Evolutionary conservation across 2,113 vertebrate genomes (phyloP).

Genomic region (Gavia stellata): DNA sequence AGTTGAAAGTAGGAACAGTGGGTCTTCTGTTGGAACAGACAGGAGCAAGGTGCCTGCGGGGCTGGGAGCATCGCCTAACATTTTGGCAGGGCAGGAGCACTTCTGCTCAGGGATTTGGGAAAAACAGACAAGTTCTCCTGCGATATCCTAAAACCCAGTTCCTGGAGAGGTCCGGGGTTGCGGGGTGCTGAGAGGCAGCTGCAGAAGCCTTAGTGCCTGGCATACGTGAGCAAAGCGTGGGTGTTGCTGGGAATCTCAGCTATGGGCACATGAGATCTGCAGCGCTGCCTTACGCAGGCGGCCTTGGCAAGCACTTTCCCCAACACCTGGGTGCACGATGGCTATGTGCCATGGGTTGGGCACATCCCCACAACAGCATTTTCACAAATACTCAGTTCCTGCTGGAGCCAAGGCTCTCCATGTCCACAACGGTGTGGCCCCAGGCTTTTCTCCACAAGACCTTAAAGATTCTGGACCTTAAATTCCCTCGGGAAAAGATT

Average conservation of each 20-base stretch:
- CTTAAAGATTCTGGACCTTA: neutral
- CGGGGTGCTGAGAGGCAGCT: neutral
- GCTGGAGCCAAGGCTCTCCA: neutral
- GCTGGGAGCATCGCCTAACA: neutral
- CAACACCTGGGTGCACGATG: rapidly evolving
- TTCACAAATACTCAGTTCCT: neutral
- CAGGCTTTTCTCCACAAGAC: neutral
- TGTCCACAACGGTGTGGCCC: neutral
- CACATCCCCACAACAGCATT: neutral
- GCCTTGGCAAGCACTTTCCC: neutral
- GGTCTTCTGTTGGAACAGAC: neutral
- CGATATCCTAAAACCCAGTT: neutral
- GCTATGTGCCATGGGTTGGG: neutral
- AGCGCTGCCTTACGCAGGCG: neutral
- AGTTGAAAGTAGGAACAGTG: neutral
- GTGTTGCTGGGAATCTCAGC: rapidly evolving
- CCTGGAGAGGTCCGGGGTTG: neutral
- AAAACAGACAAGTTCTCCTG: neutral
- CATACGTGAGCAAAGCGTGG: rapidly evolving
- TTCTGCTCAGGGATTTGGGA: neutral
- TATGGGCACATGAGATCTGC: neutral
- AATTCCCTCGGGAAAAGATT: neutral
- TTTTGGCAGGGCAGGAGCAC: neutral
- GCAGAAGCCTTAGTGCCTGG: neutral
- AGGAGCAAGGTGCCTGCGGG: neutral